These are phyloP conservation scores for Phylloscopus trochilus DNA, from an alignment of 2,113 vertebrate genomes.

Conservation along the genomic window DNA sequence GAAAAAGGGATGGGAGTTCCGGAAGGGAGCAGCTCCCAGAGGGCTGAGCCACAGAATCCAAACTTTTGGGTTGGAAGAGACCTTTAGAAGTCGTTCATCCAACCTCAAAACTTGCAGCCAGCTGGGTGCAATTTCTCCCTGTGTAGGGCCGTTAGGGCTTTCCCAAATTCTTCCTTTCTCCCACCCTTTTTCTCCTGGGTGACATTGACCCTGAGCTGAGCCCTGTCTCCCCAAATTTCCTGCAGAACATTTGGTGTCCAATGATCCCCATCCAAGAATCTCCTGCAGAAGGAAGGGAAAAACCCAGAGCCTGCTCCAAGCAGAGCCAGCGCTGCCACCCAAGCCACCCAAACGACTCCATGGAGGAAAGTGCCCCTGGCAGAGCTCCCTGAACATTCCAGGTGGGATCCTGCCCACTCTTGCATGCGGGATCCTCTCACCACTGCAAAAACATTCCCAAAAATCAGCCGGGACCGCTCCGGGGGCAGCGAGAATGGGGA, in stretches of 20 bases:
- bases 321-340: background rate
- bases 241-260: background rate
- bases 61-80: background rate
- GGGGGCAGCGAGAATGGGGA: background rate
- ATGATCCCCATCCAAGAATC: background rate
- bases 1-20: background rate
- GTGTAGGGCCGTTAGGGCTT: background rate
- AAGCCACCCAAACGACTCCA: background rate
- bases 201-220: background rate
- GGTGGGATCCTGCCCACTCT: slow-evolving; percentile 58
- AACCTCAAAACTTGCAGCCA: background rate
- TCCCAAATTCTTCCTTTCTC: slow-evolving; percentile 7
- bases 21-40: background rate
- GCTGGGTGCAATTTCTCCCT: background rate
- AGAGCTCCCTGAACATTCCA: slow-evolving; percentile 41
- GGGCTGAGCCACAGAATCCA: background rate
- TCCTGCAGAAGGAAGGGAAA: background rate
- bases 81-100: background rate
- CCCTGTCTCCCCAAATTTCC: background rate
- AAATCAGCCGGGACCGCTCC: background rate
- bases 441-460: background rate
- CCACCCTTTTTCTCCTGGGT: background rate
- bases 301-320: accelerated
- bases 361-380: slow-evolving; percentile 17
- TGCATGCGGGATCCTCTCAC: background rate